A percentile compares a stretch with the other conserved stretches of the same genome.
phyloP scores from a whole-genome alignment of 37 sponge, comb jelly and placozoan genomes.

The Trichoplax adhaerens region DNA sequence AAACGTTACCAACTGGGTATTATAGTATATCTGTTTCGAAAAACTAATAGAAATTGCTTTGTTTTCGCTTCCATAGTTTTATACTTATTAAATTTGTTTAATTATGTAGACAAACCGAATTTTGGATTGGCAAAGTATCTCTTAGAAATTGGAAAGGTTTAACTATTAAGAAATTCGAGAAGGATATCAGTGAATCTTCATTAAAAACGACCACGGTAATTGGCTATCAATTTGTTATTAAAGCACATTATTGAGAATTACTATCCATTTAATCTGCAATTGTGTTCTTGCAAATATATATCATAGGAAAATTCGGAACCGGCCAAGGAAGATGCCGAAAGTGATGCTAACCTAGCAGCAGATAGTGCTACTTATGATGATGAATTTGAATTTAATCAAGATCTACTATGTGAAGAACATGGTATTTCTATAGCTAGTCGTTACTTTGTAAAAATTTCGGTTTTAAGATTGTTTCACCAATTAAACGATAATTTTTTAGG shows the following conservation, averaged over 20 bases:
- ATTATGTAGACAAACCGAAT: slow-evolving; percentile 15
- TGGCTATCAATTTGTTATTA: neutral
- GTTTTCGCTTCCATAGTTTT: neutral
- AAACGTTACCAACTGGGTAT: neutral
- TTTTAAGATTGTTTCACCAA: too few relatives aligned
- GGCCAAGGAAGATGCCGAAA: neutral
- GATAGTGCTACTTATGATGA: too few relatives aligned
- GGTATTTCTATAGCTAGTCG: too few relatives aligned
- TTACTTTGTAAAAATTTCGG: too few relatives aligned
- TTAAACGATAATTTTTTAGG: too few relatives aligned
- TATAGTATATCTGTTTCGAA: too few relatives aligned
- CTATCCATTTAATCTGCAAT: neutral
- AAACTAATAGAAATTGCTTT: too few relatives aligned
- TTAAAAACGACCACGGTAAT: too few relatives aligned
- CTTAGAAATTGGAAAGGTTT: slow-evolving; percentile 17
- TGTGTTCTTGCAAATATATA: neutral
- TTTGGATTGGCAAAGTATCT: slow-evolving; percentile 26
- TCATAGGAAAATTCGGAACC: neutral
- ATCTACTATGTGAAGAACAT: too few relatives aligned
- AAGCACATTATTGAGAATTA: neutral
- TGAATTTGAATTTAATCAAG: too few relatives aligned
- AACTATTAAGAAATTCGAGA: neutral
- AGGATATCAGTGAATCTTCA: too few relatives aligned
- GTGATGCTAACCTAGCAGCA: too few relatives aligned
- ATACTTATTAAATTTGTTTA: slow-evolving; percentile 2